Percentiles rank a stretch among this genome's conserved stretches.
Evolutionary conservation across 2,797 vertebrate genomes (phyloP).

Genomic region (Centropyge bicolor): DNA sequence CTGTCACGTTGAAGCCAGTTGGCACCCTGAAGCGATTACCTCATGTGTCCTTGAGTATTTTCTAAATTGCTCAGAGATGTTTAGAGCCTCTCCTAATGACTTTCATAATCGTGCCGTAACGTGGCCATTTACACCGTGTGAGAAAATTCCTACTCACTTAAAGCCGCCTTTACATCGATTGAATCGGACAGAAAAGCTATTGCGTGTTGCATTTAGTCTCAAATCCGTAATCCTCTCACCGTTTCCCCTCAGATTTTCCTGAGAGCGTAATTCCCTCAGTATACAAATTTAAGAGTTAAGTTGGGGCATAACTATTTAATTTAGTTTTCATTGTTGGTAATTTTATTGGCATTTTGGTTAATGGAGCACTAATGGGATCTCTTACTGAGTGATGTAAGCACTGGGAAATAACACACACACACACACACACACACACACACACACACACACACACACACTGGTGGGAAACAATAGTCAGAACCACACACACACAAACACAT

Average conservation of each 20-base stretch:
- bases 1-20: slow-evolving; percentile 74
- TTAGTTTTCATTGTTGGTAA: slow-evolving; percentile 41
- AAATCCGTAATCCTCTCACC: slow-evolving; percentile 6
- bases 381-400: slow-evolving; percentile 21
- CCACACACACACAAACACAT: slow-evolving; percentile 42
- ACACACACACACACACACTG: slow-evolving; percentile 8
- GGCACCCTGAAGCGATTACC: slow-evolving; percentile 78
- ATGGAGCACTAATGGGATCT: slow-evolving; percentile 38
- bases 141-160: slow-evolving; percentile 66
- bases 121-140: slow-evolving; percentile 62
- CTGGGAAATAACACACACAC: slow-evolving; percentile 35
- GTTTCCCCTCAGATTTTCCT: slow-evolving; percentile 10
- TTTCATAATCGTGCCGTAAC: slow-evolving; percentile 71
- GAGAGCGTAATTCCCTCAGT: slow-evolving; percentile 35
- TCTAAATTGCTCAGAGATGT: slow-evolving; percentile 78
- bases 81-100: slow-evolving; percentile 73
- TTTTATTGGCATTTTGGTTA: slow-evolving; percentile 47
- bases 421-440: slow-evolving; percentile 39
- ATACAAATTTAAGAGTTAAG: slow-evolving; percentile 4
- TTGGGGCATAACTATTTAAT: slow-evolving; percentile 28
- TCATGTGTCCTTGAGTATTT: slow-evolving; percentile 82
- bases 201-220: slow-evolving; percentile 39
- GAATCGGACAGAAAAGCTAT: slow-evolving; percentile 55
- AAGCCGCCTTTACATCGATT: slow-evolving; percentile 42
- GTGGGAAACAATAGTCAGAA: slow-evolving; percentile 50